Evolutionary conservation across 2,888 invertebrate genomes (phyloP).

Genomic region (Heliconius erato): DNA sequence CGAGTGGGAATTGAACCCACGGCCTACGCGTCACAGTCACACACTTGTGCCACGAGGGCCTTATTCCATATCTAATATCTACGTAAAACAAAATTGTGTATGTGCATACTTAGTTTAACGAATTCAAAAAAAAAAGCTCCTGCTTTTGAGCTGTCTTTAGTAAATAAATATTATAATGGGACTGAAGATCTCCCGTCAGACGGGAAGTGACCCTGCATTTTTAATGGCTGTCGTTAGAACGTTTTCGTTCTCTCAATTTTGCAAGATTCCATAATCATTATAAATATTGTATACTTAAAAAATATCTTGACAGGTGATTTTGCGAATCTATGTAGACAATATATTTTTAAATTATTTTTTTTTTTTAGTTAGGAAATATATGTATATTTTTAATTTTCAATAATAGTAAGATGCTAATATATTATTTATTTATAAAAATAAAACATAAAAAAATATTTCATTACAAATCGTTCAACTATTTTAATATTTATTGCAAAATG

Average conservation of each 20-base stretch:
- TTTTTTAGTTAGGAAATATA: neutral
- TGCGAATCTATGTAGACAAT: neutral
- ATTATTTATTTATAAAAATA: neutral
- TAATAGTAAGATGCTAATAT: neutral
- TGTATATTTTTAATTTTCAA: neutral
- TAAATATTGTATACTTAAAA: neutral
- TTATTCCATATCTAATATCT: too few relatives aligned
- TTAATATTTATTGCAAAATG: constrained; percentile 5
- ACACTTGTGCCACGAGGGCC: too few relatives aligned
- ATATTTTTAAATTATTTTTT: neutral
- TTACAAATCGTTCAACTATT: neutral
- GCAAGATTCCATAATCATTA: neutral
- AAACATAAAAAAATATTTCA: neutral
- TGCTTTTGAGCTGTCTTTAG: neutral
- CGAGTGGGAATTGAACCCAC: too few relatives aligned
- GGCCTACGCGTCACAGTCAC: too few relatives aligned
- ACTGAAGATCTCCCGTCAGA: neutral
- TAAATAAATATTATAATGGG: constrained; percentile 10
- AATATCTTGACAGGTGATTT: neutral
- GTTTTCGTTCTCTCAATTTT: neutral
- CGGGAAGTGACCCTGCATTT: constrained; percentile 15
- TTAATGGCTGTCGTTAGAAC: constrained; percentile 2
- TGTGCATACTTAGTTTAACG: neutral
- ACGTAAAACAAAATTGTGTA: neutral
- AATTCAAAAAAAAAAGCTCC: neutral